Evolutionary conservation across 2,797 vertebrate species (phyloP), one percentile per base, ranked within the genome.

Genomic region (Valencia hispanica): DNA sequence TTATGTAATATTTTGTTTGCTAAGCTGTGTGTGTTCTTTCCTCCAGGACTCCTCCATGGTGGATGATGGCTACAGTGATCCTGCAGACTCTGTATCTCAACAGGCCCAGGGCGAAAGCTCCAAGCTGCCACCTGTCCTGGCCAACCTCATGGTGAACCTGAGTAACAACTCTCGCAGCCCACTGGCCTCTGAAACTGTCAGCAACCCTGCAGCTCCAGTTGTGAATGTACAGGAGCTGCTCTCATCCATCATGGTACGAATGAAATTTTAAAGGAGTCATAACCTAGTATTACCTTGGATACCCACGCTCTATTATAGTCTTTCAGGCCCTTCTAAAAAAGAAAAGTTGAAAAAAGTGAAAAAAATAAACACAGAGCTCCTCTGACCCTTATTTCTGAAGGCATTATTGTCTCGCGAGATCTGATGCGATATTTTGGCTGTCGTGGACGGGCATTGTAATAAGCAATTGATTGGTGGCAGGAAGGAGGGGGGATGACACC

Each of bases 221-320:
- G 94, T 98, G 84, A 98, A 98, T 1, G 96, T 99, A 1, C 98
- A 99, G 91, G 97, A 99, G 87, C 96, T 99, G 83, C 96, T 99
- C n/a, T 94, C 96, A 1, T 98, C 98, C 70, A 97, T 98, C 80
- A 98, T 98, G 96, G 97, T 99, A 91, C n/a, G 22, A 12, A 36
- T 0, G 0, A 8, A 0, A 30, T 4, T 2, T 0, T n/a, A n/a
- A n/a, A n/a, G n/a, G n/a, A n/a, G n/a, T n/a, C n/a, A n/a, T n/a
- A n/a, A n/a, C n/a, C n/a, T n/a, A n/a, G n/a, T n/a, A n/a, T n/a
- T n/a, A n/a, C n/a, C n/a, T n/a, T n/a, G n/a, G n/a, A n/a, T n/a
- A n/a, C n/a, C n/a, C n/a, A n/a, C n/a, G n/a, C n/a, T n/a, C n/a
- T n/a, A n/a, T n/a, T n/a, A n/a, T n/a, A n/a, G n/a, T n/a, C n/a